phyloP scores from a whole-genome alignment of 1,140 invertebrate genomes.

The Archivesica marissinica region DNA sequence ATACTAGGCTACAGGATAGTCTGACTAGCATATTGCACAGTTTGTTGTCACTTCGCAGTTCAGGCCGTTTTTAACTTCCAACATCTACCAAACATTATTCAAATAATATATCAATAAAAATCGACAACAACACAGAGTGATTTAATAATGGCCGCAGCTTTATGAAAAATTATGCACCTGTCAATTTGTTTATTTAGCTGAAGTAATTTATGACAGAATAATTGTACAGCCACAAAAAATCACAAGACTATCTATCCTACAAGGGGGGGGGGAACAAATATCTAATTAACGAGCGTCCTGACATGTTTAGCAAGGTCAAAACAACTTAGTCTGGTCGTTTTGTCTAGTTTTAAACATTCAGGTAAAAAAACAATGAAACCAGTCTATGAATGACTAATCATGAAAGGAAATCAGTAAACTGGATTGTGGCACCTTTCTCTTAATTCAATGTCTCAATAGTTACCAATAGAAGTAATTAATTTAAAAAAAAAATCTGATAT shows the following conservation, averaged over 20 bases:
- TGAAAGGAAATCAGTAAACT: conserved; percentile 33
- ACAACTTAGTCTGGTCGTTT: not conserved
- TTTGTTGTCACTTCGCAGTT: conserved; percentile 3
- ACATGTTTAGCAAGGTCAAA: conserved; percentile 1
- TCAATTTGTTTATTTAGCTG: conserved; percentile 4
- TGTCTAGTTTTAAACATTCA: conserved; percentile 12
- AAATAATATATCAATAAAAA: too few relatives aligned
- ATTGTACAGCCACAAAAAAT: not conserved
- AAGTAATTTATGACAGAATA: conserved; percentile 6
- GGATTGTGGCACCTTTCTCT: not conserved
- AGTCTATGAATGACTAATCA: conserved; percentile 9
- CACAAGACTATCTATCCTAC: not conserved
- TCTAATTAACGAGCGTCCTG: not conserved
- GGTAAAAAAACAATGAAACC: conserved; percentile 29
- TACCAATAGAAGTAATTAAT: conserved; percentile 42
- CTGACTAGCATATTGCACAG: too few relatives aligned
- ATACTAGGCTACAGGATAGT: conserved; percentile 12
- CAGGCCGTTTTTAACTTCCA: not conserved
- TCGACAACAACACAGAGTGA: not conserved
- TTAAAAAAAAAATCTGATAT: not conserved
- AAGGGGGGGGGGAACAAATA: conserved; percentile 1
- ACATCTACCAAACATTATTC: conserved; percentile 2
- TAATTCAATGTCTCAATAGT: not conserved
- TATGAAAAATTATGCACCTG: conserved; percentile 3
- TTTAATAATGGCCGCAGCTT: conserved; percentile 7